phyloP scores from a whole-genome alignment of 2,113 vertebrate genomes.

The Neomonachus schauinslandi region DNA sequence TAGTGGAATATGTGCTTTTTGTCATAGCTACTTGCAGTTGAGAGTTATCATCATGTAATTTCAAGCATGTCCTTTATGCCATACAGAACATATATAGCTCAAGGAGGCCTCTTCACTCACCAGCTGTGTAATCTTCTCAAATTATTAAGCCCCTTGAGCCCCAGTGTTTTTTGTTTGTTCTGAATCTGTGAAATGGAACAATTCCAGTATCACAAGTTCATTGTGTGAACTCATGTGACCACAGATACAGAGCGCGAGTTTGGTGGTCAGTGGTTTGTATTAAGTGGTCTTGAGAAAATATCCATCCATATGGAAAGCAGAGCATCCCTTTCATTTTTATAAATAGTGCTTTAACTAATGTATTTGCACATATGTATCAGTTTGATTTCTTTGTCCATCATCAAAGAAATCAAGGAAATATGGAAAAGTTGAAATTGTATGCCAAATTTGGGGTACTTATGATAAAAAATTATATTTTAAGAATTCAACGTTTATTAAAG shows the following conservation, averaged over 20 bases:
- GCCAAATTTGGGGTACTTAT: not conserved
- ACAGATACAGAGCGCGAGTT: too few species aligned
- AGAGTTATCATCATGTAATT: too few species aligned
- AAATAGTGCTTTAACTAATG: not conserved
- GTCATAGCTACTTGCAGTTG: not conserved
- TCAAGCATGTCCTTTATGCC: not conserved
- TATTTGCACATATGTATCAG: not conserved
- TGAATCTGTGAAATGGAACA: not conserved
- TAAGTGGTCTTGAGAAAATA: not conserved
- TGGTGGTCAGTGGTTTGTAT: not conserved
- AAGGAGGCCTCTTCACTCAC: not conserved
- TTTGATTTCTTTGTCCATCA: not conserved
- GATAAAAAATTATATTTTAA: not conserved
- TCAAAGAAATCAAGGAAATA: not conserved
- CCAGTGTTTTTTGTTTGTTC: not conserved
- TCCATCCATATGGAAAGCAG: not conserved
- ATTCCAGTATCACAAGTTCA: not conserved
- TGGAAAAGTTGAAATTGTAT: not conserved
- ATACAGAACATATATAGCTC: too few species aligned
- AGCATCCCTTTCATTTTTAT: not conserved
- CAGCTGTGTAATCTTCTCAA: not conserved
- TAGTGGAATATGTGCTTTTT: not conserved
- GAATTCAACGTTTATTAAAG: not conserved
- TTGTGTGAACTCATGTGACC: not conserved
- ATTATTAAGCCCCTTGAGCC: not conserved